Percentiles rank a stretch among this genome's conserved stretches.
These are phyloP conservation scores for Salmo trutta DNA, from an alignment of 2,797 vertebrate species.

Conservation along the genomic window DNA sequence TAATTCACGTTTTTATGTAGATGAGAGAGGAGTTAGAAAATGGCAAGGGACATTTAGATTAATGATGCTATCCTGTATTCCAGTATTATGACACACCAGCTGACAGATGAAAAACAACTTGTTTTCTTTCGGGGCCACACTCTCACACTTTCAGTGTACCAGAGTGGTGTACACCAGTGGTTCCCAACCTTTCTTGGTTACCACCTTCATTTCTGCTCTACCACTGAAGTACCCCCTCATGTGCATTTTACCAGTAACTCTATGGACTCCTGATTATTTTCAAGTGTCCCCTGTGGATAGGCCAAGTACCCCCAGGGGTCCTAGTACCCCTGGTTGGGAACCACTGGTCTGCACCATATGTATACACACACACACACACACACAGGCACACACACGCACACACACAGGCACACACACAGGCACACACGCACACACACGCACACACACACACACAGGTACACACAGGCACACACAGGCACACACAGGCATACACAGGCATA, in stretches of 20 bases:
- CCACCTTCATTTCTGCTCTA: too few relatives aligned
- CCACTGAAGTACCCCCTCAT: too few relatives aligned
- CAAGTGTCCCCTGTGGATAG: too few relatives aligned
- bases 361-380: neutral
- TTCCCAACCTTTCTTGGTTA: too few relatives aligned
- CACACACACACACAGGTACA: neutral
- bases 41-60: conserved; percentile 68
- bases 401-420: neutral
- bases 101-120: conserved; percentile 60
- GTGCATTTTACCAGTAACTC: too few relatives aligned
- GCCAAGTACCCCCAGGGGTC: too few relatives aligned
- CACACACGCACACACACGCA: neutral
- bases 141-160: conserved; percentile 52
- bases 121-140: conserved; percentile 37
- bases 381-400: neutral
- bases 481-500: neutral
- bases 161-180: conserved; percentile 25
- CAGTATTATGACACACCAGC: conserved; percentile 72
- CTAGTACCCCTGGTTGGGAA: too few relatives aligned
- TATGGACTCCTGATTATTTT: too few relatives aligned
- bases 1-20: conserved; percentile 66
- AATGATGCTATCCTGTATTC: conserved; percentile 63
- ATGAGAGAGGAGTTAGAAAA: conserved; percentile 67
- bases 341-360: too few relatives aligned
- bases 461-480: neutral